Evolutionary conservation across 92 coral and sea anemone species (phyloP).

Genomic region (Pocillopora grandis): DNA sequence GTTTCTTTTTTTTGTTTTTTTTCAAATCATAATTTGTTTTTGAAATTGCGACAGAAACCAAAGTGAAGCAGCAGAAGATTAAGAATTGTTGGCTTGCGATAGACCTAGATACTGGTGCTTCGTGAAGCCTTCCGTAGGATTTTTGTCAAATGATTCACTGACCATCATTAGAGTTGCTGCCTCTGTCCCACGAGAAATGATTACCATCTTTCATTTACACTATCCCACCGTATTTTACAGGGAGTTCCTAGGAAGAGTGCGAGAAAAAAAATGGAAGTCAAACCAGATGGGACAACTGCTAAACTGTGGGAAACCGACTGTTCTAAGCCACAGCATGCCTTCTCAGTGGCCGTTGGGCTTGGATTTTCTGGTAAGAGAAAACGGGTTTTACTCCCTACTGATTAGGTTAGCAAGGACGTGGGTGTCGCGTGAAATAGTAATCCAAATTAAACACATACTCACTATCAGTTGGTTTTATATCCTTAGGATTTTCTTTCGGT

Average conservation of each 20-base stretch:
- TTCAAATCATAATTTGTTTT: too few species aligned
- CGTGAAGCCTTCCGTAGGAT: too few species aligned
- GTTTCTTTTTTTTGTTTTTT: too few species aligned
- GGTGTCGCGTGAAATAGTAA: neutral
- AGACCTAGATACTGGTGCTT: too few species aligned
- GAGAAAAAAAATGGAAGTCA: neutral
- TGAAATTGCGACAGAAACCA: too few species aligned
- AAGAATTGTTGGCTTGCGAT: too few species aligned
- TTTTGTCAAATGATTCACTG: too few species aligned
- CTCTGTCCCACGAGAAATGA: too few species aligned
- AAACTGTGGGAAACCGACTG: neutral
- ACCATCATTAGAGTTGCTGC: too few species aligned
- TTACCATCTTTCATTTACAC: neutral
- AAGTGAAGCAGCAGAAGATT: too few species aligned
- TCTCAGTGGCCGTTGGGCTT: conserved; percentile 53
- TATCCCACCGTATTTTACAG: neutral
- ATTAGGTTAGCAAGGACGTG: neutral
- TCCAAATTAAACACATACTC: too few species aligned
- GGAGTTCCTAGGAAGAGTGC: conserved; percentile 29
- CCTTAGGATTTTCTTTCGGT: conserved; percentile 13
- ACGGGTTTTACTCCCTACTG: neutral
- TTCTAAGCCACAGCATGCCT: conserved; percentile 45
- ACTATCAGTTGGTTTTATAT: neutral
- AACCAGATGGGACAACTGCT: neutral
- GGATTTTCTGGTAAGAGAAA: conserved; percentile 44